A percentile compares a stretch with the other conserved stretches of the same genome.
phyloP scores from a whole-genome alignment of 2,113 vertebrate genomes.

The Xenus cinereus region DNA sequence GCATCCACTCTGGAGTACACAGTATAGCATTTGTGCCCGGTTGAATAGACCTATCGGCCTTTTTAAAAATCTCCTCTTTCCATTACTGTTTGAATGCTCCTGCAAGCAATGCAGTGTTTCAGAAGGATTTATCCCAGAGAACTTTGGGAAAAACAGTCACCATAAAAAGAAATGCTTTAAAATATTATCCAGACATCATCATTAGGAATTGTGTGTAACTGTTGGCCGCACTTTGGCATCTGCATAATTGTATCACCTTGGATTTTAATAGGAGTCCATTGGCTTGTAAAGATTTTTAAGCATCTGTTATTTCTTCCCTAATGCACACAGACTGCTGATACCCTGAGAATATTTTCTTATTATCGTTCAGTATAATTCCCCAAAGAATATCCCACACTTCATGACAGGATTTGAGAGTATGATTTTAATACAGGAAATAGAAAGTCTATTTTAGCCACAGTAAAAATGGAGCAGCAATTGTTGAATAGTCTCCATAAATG shows the following conservation, averaged over 20 bases:
- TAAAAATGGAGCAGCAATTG: neutral
- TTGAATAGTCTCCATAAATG: neutral
- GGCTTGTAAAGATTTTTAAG: neutral
- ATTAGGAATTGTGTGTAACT: neutral
- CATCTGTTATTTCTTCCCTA: neutral
- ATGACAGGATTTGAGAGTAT: neutral
- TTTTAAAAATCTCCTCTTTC: neutral
- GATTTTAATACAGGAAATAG: constrained; percentile 16
- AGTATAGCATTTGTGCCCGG: neutral
- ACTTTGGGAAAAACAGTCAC: neutral
- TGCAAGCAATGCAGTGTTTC: neutral
- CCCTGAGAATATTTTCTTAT: neutral
- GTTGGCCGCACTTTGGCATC: neutral
- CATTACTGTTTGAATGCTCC: neutral
- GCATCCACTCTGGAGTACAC: neutral
- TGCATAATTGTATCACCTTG: neutral
- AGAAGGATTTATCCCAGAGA: neutral
- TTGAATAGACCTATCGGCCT: neutral
- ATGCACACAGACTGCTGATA: neutral
- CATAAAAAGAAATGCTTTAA: neutral
- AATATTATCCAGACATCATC: neutral
- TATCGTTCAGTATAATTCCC: neutral
- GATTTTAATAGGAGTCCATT: neutral
- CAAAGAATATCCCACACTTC: neutral
- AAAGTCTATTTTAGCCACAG: neutral